phyloP scores from a whole-genome alignment of 2,113 vertebrate genomes.

The Echinops telfairi region DNA sequence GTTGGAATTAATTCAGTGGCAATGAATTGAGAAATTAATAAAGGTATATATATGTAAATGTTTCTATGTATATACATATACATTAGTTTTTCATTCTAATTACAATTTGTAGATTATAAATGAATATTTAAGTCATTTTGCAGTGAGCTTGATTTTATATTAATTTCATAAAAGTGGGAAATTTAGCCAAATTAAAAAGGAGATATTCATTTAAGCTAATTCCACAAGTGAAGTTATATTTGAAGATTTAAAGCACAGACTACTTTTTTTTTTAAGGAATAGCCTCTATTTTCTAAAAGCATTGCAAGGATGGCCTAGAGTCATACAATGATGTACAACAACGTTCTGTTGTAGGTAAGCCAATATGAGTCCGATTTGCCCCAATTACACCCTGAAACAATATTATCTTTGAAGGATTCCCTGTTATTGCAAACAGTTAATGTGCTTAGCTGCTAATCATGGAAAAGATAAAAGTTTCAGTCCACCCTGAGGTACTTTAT shows the following conservation, averaged over 20 bases:
- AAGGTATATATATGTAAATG: too few relatives aligned
- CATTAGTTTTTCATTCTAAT: not conserved
- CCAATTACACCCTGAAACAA: too few relatives aligned
- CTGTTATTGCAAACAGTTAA: not conserved
- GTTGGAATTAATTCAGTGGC: too few relatives aligned
- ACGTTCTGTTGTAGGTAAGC: too few relatives aligned
- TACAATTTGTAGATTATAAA: not conserved
- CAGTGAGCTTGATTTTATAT: conserved; percentile 6
- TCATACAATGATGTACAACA: too few relatives aligned
- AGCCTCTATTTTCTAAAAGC: not conserved
- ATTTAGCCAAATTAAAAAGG: not conserved
- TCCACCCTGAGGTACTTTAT: not conserved
- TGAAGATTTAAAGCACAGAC: conserved; percentile 21
- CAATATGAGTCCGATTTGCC: too few relatives aligned
- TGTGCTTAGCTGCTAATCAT: too few relatives aligned
- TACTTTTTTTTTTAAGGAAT: not conserved
- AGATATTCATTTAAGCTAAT: not conserved
- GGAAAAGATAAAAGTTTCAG: not conserved
- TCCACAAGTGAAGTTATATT: not conserved
- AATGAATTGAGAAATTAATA: too few relatives aligned
- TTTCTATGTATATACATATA: too few relatives aligned
- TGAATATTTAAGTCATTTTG: conserved; percentile 19
- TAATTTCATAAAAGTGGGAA: not conserved
- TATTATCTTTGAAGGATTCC: not conserved
- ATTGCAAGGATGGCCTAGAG: too few relatives aligned